Percentiles rank a stretch among this genome's conserved stretches.
These are phyloP conservation scores for Pomatorhinus ruficollis DNA, from an alignment of 2,113 vertebrate species.

Conservation along the genomic window DNA sequence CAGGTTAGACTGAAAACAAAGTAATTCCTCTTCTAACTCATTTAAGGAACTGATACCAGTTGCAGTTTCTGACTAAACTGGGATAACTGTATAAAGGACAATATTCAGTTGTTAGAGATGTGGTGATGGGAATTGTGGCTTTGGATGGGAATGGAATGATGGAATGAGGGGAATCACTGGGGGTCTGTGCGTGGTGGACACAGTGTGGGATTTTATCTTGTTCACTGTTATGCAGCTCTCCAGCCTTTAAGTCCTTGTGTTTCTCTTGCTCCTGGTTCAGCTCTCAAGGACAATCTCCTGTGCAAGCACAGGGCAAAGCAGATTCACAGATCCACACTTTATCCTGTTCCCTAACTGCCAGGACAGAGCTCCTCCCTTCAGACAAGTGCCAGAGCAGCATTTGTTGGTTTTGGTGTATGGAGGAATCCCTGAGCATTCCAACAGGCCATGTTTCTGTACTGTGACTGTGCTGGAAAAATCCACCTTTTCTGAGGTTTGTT, in stretches of 20 bases:
- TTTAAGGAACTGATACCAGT: neutral
- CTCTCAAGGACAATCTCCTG: neutral
- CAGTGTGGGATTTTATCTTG: neutral
- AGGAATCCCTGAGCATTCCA: neutral
- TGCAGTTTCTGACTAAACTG: neutral
- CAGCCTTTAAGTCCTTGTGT: neutral
- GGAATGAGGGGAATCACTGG: neutral
- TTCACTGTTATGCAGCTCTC: fast-evolving
- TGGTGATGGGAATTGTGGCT: neutral
- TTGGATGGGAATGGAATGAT: neutral
- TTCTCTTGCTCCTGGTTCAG: neutral
- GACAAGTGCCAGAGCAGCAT: neutral
- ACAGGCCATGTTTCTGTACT: neutral
- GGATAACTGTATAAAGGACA: neutral
- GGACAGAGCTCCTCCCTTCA: neutral
- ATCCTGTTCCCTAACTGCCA: neutral
- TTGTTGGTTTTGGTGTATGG: neutral
- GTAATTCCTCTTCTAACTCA: neutral
- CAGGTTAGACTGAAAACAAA: neutral
- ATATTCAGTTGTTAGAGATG: neutral
- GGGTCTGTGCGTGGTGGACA: neutral
- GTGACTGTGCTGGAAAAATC: neutral
- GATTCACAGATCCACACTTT: neutral
- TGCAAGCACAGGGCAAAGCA: neutral
- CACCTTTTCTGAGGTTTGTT: neutral